These are phyloP conservation scores for Microhierax caerulescens DNA, from an alignment of 2,797 vertebrate species.

Conservation along the genomic window DNA sequence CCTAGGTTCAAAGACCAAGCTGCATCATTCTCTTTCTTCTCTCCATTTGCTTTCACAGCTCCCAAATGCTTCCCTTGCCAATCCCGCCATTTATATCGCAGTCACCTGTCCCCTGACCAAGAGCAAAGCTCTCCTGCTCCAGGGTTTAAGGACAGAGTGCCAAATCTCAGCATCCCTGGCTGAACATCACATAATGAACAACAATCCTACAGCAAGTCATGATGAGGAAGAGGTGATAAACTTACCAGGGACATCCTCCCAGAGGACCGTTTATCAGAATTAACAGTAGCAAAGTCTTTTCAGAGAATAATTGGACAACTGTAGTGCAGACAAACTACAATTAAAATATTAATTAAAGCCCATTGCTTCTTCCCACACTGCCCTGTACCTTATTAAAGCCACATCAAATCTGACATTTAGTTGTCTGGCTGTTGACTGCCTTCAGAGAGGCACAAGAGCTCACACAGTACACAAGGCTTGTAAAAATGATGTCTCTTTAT, in stretches of 20 bases:
- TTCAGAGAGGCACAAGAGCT: background rate
- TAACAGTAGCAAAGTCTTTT: slow-evolving; percentile 7
- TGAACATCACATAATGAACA: background rate
- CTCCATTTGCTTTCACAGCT: background rate
- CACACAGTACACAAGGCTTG: background rate
- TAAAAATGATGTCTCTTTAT: background rate
- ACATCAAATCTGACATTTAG: background rate
- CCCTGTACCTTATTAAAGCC: background rate
- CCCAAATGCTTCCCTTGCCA: background rate
- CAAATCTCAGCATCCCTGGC: background rate
- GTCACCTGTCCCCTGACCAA: background rate
- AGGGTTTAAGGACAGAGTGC: background rate
- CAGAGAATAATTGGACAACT: background rate
- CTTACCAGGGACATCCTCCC: background rate
- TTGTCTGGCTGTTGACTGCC: background rate
- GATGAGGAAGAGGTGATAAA: background rate
- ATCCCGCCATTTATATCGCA: background rate
- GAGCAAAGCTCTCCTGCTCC: background rate
- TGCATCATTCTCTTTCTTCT: background rate
- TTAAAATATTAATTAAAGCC: slow-evolving; percentile 45
- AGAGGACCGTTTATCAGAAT: slow-evolving; percentile 5
- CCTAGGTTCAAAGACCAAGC: background rate
- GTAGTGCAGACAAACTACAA: slow-evolving; percentile 1
- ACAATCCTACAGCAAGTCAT: background rate
- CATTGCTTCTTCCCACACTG: background rate